phyloP scores from a whole-genome alignment of 1,140 invertebrate genomes.

The Sycophila sp. region DNA sequence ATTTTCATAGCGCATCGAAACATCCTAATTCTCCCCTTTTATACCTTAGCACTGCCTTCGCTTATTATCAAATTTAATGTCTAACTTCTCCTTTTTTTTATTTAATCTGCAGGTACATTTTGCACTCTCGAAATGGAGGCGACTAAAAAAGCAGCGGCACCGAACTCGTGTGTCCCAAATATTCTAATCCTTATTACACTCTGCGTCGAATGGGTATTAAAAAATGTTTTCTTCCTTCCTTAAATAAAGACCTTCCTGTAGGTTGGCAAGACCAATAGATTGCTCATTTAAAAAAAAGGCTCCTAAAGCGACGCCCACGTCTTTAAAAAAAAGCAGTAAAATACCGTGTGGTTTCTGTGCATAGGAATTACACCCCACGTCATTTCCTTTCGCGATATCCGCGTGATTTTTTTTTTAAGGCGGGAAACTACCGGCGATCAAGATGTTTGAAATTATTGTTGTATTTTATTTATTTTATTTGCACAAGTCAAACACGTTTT shows the following conservation, averaged over 20 bases:
- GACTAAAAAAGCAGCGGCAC: constrained; percentile 31
- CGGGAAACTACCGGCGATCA: constrained; percentile 16
- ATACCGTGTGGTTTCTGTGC: not conserved
- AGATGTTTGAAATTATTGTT: not conserved
- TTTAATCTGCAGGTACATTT: constrained; percentile 35
- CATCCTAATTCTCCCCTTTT: not conserved
- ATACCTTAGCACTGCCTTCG: not conserved
- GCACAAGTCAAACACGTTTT: no score
- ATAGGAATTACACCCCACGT: not conserved
- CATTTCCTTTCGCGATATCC: constrained; percentile 10
- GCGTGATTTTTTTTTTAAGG: no score
- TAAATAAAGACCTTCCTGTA: no score
- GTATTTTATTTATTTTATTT: no score
- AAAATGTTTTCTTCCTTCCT: no score
- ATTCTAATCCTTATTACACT: not conserved
- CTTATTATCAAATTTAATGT: constrained; percentile 26
- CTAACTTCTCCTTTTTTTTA: constrained; percentile 24
- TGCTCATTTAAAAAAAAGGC: constrained; percentile 18
- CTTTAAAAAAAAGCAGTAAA: constrained; percentile 29
- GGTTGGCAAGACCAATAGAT: no score
- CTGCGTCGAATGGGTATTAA: no score
- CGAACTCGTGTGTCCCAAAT: not conserved
- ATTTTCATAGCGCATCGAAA: not conserved
- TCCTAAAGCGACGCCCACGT: constrained; percentile 10
- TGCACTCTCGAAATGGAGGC: constrained; percentile 33